phyloP scores from a whole-genome alignment of 2,113 vertebrate genomes.

The Sceloporus tristichus region DNA sequence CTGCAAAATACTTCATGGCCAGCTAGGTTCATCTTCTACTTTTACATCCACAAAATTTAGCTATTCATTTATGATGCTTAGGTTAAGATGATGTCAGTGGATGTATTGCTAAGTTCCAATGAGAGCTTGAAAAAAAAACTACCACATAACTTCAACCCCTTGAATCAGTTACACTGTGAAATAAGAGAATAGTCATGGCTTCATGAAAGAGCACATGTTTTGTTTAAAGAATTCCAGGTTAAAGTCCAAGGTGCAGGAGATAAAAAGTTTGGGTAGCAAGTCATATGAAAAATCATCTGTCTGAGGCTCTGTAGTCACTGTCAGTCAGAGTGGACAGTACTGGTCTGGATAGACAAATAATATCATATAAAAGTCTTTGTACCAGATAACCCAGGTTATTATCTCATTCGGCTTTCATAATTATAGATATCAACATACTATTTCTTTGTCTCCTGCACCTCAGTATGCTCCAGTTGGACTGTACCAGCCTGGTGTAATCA shows the following conservation, averaged over 20 bases:
- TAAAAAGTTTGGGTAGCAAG: background rate
- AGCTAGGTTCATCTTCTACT: background rate
- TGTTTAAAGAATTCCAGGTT: background rate
- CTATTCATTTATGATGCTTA: slow-evolving; percentile 1
- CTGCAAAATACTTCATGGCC: background rate
- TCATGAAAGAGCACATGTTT: background rate
- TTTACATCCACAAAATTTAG: background rate
- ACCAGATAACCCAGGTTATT: slow-evolving; percentile 5
- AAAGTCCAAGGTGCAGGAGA: background rate
- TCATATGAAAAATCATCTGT: background rate
- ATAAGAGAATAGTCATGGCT: slow-evolving; percentile 15
- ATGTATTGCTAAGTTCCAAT: background rate
- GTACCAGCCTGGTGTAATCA: slow-evolving; percentile 84
- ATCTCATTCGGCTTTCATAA: slow-evolving; percentile 10
- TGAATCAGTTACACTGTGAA: background rate
- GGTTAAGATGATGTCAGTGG: background rate
- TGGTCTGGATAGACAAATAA: background rate
- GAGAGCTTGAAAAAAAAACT: too few relatives aligned
- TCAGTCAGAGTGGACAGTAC: background rate
- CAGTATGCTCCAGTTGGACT: slow-evolving; percentile 75
- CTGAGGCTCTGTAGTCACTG: background rate
- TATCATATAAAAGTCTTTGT: background rate
- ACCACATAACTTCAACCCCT: too few relatives aligned
- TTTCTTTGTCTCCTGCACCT: slow-evolving; percentile 53
- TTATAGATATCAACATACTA: slow-evolving; percentile 27